A percentile compares a stretch with the other conserved stretches of the same genome.
These are phyloP conservation scores for Campoplex capitator DNA, from an alignment of 2,888 invertebrate species.

Conservation along the genomic window DNA sequence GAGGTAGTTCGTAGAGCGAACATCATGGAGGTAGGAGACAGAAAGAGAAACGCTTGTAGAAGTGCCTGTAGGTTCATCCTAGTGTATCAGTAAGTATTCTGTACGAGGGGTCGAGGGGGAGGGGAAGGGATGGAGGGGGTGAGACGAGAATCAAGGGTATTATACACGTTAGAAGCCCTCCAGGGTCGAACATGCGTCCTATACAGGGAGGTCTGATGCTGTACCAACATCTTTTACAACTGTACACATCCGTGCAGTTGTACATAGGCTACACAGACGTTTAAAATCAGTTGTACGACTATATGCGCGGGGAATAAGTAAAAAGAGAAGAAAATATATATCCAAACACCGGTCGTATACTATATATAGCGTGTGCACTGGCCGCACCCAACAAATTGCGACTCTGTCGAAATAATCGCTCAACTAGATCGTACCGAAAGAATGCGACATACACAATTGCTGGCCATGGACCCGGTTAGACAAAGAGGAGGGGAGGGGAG, in stretches of 20 bases:
- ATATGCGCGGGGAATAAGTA: slow-evolving; percentile 18
- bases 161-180: slow-evolving; percentile 48
- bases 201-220: slow-evolving; percentile 57
- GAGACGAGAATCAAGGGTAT: slow-evolving; percentile 46
- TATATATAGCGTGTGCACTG: slow-evolving; percentile 26
- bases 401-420: slow-evolving; percentile 72
- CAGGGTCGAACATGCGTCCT: slow-evolving; percentile 43
- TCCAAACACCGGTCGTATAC: slow-evolving; percentile 25
- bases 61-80: slow-evolving; percentile 42
- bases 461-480: slow-evolving; percentile 67
- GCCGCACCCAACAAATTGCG: slow-evolving; percentile 71
- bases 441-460: slow-evolving; percentile 70
- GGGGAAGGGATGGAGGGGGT: neutral
- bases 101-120: neutral
- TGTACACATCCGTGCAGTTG: neutral
- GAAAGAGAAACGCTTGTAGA: slow-evolving; percentile 7
- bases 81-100: slow-evolving; percentile 3
- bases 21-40: slow-evolving; percentile 36
- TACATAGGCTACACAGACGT: slow-evolving; percentile 6
- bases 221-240: slow-evolving; percentile 2
- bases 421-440: slow-evolving; percentile 72
- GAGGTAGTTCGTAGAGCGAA: slow-evolving; percentile 6
- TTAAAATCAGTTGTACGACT: slow-evolving; percentile 53
- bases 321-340: slow-evolving; percentile 32
- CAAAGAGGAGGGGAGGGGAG: slow-evolving; percentile 10